phyloP scores from a whole-genome alignment of 2,888 invertebrate genomes.

The Tetropium fuscum region DNA sequence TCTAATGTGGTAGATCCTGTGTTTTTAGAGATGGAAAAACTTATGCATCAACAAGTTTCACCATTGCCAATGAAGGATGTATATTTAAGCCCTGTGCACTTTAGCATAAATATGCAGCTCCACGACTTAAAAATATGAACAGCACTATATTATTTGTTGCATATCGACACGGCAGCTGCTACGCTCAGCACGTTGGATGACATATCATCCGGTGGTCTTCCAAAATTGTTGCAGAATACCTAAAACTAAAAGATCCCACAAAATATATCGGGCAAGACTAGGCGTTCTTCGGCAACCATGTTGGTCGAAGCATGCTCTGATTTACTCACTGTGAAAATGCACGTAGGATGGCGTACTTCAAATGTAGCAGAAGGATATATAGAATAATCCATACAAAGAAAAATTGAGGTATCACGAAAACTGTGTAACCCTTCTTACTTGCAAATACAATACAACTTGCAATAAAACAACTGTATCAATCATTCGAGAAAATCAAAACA shows the following conservation, averaged over 20 bases:
- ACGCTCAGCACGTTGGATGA: conserved; percentile 20
- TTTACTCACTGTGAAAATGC: too few species aligned
- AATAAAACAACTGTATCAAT: too few species aligned
- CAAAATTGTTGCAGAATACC: conserved; percentile 27
- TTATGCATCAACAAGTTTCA: not conserved
- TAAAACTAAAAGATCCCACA: conserved; percentile 27
- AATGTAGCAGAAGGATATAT: too few species aligned
- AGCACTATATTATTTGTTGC: conserved; percentile 22
- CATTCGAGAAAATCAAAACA: too few species aligned
- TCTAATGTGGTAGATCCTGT: not conserved
- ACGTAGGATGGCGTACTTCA: too few species aligned
- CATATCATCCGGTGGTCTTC: conserved; percentile 28
- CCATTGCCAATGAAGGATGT: too few species aligned
- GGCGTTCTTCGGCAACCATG: conserved; percentile 31
- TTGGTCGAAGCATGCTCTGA: conserved; percentile 14
- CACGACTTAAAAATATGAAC: conserved; percentile 27
- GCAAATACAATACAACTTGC: too few species aligned
- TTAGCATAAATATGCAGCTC: conserved; percentile 33
- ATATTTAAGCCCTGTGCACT: conserved; percentile 20
- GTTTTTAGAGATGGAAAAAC: not conserved
- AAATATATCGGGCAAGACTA: conserved; percentile 26
- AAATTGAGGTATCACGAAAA: too few species aligned
- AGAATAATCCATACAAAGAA: too few species aligned
- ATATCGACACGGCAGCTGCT: conserved; percentile 16
- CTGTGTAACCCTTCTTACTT: too few species aligned